Conservation (phyloP, 2,888 invertebrate species). For the Coelogynopora nodosa region DNA sequence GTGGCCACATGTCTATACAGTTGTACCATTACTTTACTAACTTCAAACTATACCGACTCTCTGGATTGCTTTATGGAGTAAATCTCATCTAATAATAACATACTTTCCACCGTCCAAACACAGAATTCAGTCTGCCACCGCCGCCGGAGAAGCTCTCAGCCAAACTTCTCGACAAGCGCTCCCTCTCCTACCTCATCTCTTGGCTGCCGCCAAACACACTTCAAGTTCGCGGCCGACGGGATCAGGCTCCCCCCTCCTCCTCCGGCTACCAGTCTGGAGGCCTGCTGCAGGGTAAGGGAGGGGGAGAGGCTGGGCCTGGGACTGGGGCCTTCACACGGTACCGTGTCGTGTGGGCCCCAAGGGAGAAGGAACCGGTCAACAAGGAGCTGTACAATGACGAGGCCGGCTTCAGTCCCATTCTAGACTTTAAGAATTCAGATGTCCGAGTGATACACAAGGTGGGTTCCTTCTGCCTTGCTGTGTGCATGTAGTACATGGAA, state of each 20-base stretch:
- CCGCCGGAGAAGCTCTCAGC: background rate
- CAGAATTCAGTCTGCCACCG: constrained; percentile 4
- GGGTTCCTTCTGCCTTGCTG: too few species aligned
- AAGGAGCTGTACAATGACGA: constrained; percentile 30
- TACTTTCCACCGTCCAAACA: too few species aligned
- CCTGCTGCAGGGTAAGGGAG: background rate
- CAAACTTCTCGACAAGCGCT: background rate
- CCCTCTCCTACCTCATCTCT: background rate
- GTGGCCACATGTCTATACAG: too few species aligned
- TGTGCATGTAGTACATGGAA: too few species aligned
- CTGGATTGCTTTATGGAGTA: too few species aligned
- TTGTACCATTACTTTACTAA: too few species aligned
- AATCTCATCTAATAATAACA: too few species aligned
- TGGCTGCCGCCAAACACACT: background rate
- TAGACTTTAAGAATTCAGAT: constrained; percentile 7
- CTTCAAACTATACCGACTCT: too few species aligned
- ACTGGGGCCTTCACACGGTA: background rate
- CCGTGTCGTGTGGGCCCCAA: constrained; percentile 35
- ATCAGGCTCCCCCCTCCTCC: too few species aligned
- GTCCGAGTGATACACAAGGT: constrained; percentile 3
- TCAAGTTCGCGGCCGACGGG: background rate
- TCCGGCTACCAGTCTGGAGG: too few species aligned
- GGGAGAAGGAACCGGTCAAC: constrained; percentile 39
- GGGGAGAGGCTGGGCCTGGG: background rate
- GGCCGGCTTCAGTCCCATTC: constrained; percentile 4